Evolutionary conservation across 1,140 invertebrate species (phyloP), one percentile per base, ranked within the genome.

Genomic region (Magallana angulata): DNA sequence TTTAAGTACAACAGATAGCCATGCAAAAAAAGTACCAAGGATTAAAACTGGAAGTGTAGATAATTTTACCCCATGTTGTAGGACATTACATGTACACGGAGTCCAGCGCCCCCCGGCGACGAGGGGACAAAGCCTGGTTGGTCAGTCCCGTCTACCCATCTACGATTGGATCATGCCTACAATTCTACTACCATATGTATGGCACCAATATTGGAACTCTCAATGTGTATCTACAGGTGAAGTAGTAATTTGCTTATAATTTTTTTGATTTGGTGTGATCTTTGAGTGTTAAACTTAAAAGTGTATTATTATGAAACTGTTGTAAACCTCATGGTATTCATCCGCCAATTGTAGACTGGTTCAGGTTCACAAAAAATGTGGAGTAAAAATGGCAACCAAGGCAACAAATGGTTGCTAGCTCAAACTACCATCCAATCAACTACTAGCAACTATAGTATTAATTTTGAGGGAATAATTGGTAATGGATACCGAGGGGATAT

Each of bases 401-500:
- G 92, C 56, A 89, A 90, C 57, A 30, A 18, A n/a, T 94, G 94
- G 94, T 68, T 87, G 9, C 87, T 92, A 9, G 93, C 86, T 24
- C 90, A 91, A 36, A 90, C 91, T 1, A 88, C 91, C 9, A 36
- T 94, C 48, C 88, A 85, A 3, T 71, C 90, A 11, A 36, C 80
- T 12, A 88, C 82, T 59, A 84, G 36, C n/a, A 91, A 89, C 82
- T 92, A 87, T 58, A 86, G 97, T 96, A 94, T 97, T 56, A 94
- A 96, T 14, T 96, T 97, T 88, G 96, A 96, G 91, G 97, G 96
- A 2, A 95, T 96, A 82, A 95, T 97, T 8, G 97, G 97, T 7
- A 96, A 96, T 84, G 96, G 95, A 76, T 95, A 96, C 90, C 58
- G 36, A 30, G 96, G 97, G 18, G 96, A 97, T 89, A 97, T 97